Evolutionary conservation across 2,888 invertebrate species (phyloP).

Genomic region (Linnaemya tessellans): DNA sequence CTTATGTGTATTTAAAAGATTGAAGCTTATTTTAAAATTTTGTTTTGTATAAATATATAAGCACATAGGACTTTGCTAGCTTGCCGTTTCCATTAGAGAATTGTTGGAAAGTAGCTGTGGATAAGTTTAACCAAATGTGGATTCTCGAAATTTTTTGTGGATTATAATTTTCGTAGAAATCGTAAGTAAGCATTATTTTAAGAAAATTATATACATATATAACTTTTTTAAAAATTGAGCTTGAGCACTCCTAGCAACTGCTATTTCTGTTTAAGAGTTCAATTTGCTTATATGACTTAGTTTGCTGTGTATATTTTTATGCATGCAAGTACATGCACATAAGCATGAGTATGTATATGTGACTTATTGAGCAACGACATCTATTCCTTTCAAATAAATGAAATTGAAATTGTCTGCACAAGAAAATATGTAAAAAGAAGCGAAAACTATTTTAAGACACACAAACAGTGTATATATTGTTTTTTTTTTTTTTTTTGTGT

Average conservation of each 20-base stretch:
- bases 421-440: background rate
- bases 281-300: constrained; percentile 8
- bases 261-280: constrained; percentile 16
- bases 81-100: background rate
- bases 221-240: background rate
- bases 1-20: constrained; percentile 4
- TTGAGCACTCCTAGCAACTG: background rate
- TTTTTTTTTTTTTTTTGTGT: constrained; percentile 15
- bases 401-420: constrained; percentile 59
- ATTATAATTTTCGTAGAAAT: too few relatives aligned
- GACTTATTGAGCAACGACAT: constrained; percentile 43
- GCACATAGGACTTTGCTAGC: background rate
- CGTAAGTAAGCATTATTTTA: too few relatives aligned
- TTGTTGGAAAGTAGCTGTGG: too few relatives aligned
- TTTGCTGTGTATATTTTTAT: constrained; percentile 10
- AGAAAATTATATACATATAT: too few relatives aligned
- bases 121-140: too few relatives aligned
- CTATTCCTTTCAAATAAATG: constrained; percentile 49
- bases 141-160: too few relatives aligned
- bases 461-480: background rate
- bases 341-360: constrained; percentile 33
- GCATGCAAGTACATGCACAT: constrained; percentile 1
- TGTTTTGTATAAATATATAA: background rate
- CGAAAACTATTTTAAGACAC: constrained; percentile 42
- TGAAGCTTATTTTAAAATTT: background rate